Percentiles rank a stretch among this genome's conserved stretches.
Evolutionary conservation across 1,140 invertebrate species (phyloP).

Genomic region (Potamilus streckersoni): DNA sequence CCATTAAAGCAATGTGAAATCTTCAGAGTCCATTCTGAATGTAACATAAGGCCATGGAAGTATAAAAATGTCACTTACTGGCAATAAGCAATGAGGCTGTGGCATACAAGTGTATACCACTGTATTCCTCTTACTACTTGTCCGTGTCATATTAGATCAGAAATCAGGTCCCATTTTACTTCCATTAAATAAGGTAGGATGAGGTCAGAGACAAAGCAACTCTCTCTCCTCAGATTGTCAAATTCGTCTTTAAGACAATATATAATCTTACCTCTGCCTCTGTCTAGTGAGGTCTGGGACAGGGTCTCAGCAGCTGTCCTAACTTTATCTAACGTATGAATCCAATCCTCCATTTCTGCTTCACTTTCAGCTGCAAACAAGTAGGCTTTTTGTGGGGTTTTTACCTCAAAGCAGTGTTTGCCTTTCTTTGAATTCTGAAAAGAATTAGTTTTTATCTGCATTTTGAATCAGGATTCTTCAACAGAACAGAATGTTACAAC

Average conservation of each 20-base stretch:
- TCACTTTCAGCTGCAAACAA: conserved; percentile 89
- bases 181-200: neutral
- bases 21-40: too few relatives aligned
- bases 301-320: conserved; percentile 78
- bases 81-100: too few relatives aligned
- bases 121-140: too few relatives aligned
- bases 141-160: too few relatives aligned
- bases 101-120: too few relatives aligned
- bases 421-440: conserved; percentile 84
- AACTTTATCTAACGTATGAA: conserved; percentile 78
- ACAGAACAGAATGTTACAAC: too few relatives aligned
- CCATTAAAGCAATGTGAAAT: too few relatives aligned
- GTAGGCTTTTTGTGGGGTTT: conserved; percentile 85
- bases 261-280: conserved; percentile 42
- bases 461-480: too few relatives aligned
- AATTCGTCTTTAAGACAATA: neutral
- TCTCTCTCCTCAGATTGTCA: neutral
- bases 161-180: neutral
- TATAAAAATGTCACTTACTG: too few relatives aligned
- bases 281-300: conserved; percentile 57
- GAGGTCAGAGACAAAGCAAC: neutral
- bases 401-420: conserved; percentile 88
- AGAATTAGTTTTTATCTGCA: neutral
- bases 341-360: conserved; percentile 86
- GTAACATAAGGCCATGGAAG: too few relatives aligned